Evolutionary conservation across 1,140 invertebrate species (phyloP).

Genomic region (Pomacea maculata): DNA sequence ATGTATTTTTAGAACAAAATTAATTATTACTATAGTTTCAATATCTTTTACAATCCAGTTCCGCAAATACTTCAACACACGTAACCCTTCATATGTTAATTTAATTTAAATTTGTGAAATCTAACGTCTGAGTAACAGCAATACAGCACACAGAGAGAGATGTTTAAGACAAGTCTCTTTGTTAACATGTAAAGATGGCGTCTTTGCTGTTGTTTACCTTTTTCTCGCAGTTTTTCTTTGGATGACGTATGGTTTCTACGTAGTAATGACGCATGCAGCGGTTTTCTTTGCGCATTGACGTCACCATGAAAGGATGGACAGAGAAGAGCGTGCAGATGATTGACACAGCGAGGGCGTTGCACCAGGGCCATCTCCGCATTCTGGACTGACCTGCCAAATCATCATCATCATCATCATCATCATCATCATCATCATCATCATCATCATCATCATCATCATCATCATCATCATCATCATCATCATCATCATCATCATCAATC

Average conservation of each 20-base stretch:
- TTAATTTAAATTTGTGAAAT: too few relatives aligned
- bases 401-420: constrained; percentile 2
- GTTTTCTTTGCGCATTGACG: constrained; percentile 34
- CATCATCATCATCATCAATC: constrained; percentile 3
- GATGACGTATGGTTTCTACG: constrained; percentile 43
- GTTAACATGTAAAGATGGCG: too few relatives aligned
- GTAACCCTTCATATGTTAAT: too few relatives aligned
- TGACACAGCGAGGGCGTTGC: neutral
- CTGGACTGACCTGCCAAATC: too few relatives aligned
- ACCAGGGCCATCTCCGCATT: neutral
- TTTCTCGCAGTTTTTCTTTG: constrained; percentile 40
- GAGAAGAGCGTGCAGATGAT: constrained; percentile 19
- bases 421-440: constrained; percentile 13
- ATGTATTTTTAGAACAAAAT: neutral
- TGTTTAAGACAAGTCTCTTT: too few relatives aligned
- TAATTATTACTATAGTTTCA: too few relatives aligned
- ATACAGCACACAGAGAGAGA: too few relatives aligned
- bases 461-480: constrained; percentile 10
- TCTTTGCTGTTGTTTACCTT: constrained; percentile 30
- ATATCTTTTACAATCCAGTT: too few relatives aligned
- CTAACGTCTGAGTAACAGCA: too few relatives aligned
- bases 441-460: neutral
- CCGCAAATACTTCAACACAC: too few relatives aligned
- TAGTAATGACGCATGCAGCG: constrained; percentile 49
- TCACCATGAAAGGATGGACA: constrained; percentile 17